Evolutionary conservation across 2,797 vertebrate species (phyloP), one percentile per base, ranked within the genome.

Genomic region (Myiotriccus ornatus): DNA sequence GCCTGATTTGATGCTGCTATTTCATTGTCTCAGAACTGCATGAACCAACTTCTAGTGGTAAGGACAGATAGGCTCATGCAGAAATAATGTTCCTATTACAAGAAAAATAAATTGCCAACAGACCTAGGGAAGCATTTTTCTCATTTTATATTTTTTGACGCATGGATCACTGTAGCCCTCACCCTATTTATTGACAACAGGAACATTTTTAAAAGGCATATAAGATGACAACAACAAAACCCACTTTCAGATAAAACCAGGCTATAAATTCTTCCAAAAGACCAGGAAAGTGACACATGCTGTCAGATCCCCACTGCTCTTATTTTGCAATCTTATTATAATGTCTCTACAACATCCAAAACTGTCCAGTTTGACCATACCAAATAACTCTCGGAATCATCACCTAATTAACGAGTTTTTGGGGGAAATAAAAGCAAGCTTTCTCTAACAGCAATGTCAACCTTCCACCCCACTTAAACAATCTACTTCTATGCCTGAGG

Each of bases 51-150:
- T 88, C 87, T n/a, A 73, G 78, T 10, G 32, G 70, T 27, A 73
- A 81, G 67, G 63, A 71, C 62, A 87, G 43, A 81, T 2, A 60
- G 75, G 62, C 57, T 93, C 62, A 19, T 15, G 65, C 37, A 89
- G 85, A 93, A 97, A 94, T 89, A 91, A 91, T 59, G 39, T 73
- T 64, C 69, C 87, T 19, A 43, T 87, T 79, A 91, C 49, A 81
- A 39, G 82, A 53, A 74, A 93, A 94, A 92, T 39, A 89, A 77
- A 86, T 56, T 86, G 85, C 73, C 91, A 81, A 93, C 65, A 94
- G 69, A 94, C 37, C 65, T 55, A 77, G 76, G 50, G 64, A 86
- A 86, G 83, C 46, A 41, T 86, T 92, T 91, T 65, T 65, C 91
- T 81, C 76, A 79, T 70, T 78, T 83, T 53, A 28, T 81, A 56